These are phyloP conservation scores for Prochilodus magdalenae DNA, from an alignment of 2,113 vertebrate species.

Conservation along the genomic window DNA sequence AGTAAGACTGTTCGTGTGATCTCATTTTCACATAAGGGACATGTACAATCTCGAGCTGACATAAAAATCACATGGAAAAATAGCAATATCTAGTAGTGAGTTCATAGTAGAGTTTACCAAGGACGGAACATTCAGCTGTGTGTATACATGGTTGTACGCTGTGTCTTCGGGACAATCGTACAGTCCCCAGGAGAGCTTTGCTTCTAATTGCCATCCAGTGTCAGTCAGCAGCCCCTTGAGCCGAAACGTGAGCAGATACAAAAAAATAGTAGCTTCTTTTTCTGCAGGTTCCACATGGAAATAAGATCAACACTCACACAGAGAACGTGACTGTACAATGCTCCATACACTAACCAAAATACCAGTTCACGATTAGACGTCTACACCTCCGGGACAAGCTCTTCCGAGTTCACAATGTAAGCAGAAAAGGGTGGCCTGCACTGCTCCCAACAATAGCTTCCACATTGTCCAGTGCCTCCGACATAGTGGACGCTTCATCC, in stretches of 20 bases:
- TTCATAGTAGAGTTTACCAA: conserved; percentile 63
- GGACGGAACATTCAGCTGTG: conserved; percentile 69
- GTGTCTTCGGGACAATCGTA: conserved; percentile 50
- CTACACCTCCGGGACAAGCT: neutral
- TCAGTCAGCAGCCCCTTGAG: conserved; percentile 45
- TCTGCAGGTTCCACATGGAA: conserved; percentile 63
- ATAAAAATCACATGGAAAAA: conserved; percentile 65
- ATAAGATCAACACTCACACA: conserved; percentile 53
- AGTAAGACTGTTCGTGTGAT: conserved; percentile 51
- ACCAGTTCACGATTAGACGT: neutral
- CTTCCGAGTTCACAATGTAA: too few relatives aligned
- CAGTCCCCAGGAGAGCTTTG: conserved; percentile 42
- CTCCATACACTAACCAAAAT: neutral
- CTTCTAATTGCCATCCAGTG: conserved; percentile 13
- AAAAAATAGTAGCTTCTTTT: conserved; percentile 51
- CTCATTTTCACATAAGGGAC: conserved; percentile 63
- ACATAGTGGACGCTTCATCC: neutral
- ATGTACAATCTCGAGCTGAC: conserved; percentile 54
- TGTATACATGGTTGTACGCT: conserved; percentile 52
- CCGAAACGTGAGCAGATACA: conserved; percentile 62
- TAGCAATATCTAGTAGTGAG: conserved; percentile 62
- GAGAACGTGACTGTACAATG: conserved; percentile 10
- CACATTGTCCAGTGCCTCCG: neutral
- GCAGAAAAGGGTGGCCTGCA: neutral
- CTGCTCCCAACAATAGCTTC: too few relatives aligned